Evolutionary conservation across 2,113 vertebrate genomes (phyloP).

Genomic region (Aldabrachelys gigantea): DNA sequence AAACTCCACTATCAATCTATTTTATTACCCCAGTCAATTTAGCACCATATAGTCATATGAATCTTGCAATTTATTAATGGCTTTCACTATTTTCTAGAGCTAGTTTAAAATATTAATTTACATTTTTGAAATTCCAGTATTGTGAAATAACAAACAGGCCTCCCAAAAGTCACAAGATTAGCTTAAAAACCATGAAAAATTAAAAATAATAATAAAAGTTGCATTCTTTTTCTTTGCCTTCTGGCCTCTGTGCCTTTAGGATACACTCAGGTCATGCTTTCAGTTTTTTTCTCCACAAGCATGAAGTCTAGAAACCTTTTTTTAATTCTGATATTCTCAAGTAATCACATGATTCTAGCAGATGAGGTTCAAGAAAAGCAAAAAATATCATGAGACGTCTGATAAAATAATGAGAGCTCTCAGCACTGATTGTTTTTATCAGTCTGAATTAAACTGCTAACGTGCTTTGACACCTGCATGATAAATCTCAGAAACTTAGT

Average conservation of each 20-base stretch:
- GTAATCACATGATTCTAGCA: not conserved
- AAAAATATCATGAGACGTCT: not conserved
- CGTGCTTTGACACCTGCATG: rapidly evolving
- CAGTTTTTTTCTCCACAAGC: not conserved
- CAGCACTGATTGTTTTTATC: not conserved
- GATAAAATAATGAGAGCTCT: not conserved
- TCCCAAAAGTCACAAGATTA: not conserved
- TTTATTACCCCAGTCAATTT: not conserved
- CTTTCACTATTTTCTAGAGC: rapidly evolving
- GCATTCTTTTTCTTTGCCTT: not conserved
- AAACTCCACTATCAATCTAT: not conserved
- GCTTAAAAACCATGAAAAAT: slow-evolving; percentile 4
- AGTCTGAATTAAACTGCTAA: not conserved
- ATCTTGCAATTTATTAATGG: not conserved
- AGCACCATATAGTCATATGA: not conserved
- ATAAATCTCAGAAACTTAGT: not conserved
- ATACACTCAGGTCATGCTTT: rapidly evolving
- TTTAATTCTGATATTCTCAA: not conserved
- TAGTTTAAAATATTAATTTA: not conserved
- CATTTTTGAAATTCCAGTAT: not conserved
- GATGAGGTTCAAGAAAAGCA: not conserved
- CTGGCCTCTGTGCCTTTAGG: not conserved
- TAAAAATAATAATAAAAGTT: not conserved
- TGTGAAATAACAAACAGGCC: not conserved
- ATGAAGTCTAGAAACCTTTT: not conserved